These are phyloP conservation scores for Orthosia gothica DNA, from an alignment of 2,888 invertebrate genomes.

Conservation along the genomic window DNA sequence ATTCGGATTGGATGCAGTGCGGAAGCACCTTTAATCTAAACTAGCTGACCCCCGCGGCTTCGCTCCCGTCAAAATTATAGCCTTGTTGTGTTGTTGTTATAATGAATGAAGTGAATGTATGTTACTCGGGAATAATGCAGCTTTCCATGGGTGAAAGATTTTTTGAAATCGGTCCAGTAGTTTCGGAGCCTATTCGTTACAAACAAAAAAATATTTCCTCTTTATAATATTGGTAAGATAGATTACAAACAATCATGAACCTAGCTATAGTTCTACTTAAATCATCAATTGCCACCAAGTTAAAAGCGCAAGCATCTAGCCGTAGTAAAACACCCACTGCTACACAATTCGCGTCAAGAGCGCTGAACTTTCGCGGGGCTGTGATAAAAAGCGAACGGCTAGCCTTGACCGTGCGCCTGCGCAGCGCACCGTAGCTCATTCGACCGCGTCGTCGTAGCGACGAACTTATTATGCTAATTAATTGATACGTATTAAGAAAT, in stretches of 20 bases:
- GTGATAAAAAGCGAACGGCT: slow-evolving; percentile 84
- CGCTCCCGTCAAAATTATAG: no score
- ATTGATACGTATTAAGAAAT: slow-evolving; percentile 62
- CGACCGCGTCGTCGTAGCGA: slow-evolving; percentile 64
- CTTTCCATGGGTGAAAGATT: no score
- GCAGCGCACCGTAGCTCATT: slow-evolving; percentile 65
- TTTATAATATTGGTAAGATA: no score
- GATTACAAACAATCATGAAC: neutral
- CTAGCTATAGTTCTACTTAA: neutral
- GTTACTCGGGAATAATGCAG: no score
- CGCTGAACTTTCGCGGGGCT: slow-evolving; percentile 85
- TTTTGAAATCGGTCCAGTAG: no score
- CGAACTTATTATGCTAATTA: slow-evolving; percentile 71
- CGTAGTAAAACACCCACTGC: slow-evolving; percentile 61
- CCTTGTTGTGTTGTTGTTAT: no score
- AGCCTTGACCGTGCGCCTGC: slow-evolving; percentile 88
- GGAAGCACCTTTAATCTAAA: no score
- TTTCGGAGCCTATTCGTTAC: no score
- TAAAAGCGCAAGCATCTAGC: slow-evolving; percentile 33
- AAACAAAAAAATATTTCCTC: no score
- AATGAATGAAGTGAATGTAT: no score
- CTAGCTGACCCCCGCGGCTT: no score
- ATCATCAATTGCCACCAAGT: neutral
- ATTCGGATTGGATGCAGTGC: neutral
- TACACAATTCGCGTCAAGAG: slow-evolving; percentile 73